Base-by-base conservation (phyloP, 1,140 invertebrate genomes). In the Cherax destructor region DNA sequence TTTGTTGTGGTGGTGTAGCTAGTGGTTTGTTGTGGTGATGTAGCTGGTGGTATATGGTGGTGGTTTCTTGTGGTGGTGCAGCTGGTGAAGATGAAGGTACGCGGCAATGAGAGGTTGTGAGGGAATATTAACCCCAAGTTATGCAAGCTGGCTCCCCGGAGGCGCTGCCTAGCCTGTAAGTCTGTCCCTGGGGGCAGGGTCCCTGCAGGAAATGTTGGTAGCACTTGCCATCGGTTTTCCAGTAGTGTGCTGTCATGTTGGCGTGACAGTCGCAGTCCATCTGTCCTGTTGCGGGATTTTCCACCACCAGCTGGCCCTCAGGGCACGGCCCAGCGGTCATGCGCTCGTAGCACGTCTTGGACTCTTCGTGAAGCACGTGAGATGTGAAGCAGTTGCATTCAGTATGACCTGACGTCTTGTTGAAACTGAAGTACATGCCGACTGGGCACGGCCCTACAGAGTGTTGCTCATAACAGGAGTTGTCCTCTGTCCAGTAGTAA, bases 361-460 rank as follows among this genome's bases (percentile, higher is more conserved):
- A 86, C 4, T 91, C 74, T 21, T 93, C 93, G 65, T 94, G 86
- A n/a, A 93, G 79, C 52, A 94, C 93, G 91, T 94, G 93, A 24
- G 91, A 93, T 13, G 91, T 93, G 89, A 94, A 94, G 91, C 94
- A 94, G 88, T 92, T 93, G 80, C 94, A 94, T 50, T 93, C 93
- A 0, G 93, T 93, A 16, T 92, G 84, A 24, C 90, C 77, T 13
- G 93, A 93, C 6, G 93, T 94, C 49, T 90, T 61, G 84, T 94
- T 94, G 87, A 93, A 94, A 56, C 93, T 92, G 85, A 94, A 94
- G 88, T 94, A 94, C 92, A 93, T 93, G 4, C 94, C 94, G 6
- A 41, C 87, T 6, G 92, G 88, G 85, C 94, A 94, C 10, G 94
- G 94, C 4, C 94, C 94, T 13, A 93, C 77, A 30, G 94, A 94